Evolutionary conservation across 2,888 invertebrate genomes (phyloP).

Genomic region (Pecten maximus): DNA sequence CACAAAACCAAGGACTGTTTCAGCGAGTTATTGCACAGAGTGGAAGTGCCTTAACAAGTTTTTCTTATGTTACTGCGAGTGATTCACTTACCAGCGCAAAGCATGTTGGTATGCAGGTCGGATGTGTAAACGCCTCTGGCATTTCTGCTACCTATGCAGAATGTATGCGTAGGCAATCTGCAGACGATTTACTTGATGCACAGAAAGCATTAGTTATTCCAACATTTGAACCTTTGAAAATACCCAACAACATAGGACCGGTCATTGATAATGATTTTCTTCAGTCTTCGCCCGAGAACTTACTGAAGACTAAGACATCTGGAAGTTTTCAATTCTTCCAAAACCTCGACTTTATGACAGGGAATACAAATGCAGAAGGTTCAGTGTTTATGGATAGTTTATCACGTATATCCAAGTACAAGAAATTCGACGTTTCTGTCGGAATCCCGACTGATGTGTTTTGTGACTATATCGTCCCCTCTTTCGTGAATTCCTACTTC

Average conservation of each 20-base stretch:
- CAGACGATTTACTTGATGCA: neutral
- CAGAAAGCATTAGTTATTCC: neutral
- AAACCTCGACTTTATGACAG: neutral
- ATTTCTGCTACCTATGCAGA: neutral
- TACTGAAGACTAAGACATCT: neutral
- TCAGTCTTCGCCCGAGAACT: neutral
- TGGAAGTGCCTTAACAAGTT: neutral
- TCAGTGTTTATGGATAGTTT: neutral
- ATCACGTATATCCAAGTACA: neutral
- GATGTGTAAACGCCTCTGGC: neutral
- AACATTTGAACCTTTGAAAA: neutral
- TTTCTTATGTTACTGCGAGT: neutral
- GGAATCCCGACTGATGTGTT: neutral
- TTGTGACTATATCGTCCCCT: neutral
- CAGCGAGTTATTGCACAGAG: neutral
- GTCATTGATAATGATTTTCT: neutral
- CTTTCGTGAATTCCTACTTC: neutral
- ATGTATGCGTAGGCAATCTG: neutral
- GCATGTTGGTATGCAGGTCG: neutral
- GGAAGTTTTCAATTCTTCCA: neutral
- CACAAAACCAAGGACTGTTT: neutral
- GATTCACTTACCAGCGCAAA: neutral
- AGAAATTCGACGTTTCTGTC: neutral
- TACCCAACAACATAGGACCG: neutral
- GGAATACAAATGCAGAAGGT: neutral